phyloP scores from a whole-genome alignment of 2,113 vertebrate genomes.

The Triplophysa tibetana region DNA sequence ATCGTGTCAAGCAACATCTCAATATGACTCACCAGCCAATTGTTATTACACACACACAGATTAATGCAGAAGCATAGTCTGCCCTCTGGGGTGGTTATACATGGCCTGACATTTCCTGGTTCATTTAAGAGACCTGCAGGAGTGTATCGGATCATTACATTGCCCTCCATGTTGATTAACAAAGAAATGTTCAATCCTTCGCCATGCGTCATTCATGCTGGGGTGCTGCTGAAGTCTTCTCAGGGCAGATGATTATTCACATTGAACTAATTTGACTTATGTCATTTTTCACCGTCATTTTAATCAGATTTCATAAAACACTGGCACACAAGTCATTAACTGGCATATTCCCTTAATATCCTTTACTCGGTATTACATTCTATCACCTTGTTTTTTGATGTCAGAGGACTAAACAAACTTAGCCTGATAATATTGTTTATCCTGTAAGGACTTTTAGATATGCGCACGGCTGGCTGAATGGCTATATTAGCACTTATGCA shows the following conservation, averaged over 20 bases:
- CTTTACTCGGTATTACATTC: background rate
- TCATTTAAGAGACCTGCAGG: constrained; percentile 52
- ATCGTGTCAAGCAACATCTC: background rate
- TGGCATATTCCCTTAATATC: background rate
- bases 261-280: background rate
- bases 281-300: background rate
- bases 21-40: background rate
- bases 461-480: background rate
- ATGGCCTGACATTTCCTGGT: constrained; percentile 45
- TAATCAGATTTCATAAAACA: background rate
- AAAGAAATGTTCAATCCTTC: constrained; percentile 17
- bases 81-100: constrained; percentile 25
- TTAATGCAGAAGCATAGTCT: constrained; percentile 30
- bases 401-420: background rate
- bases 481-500: no score
- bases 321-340: background rate
- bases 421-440: background rate
- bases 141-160: constrained; percentile 41
- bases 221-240: background rate
- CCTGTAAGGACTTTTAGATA: no score
- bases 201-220: constrained; percentile 41
- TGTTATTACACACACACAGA: constrained; percentile 1
- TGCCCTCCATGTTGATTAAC: constrained; percentile 31
- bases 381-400: background rate
- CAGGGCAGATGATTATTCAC: background rate